These are phyloP conservation scores for Dichetophora obliterata DNA, from an alignment of 2,888 invertebrate species.

Conservation along the genomic window DNA sequence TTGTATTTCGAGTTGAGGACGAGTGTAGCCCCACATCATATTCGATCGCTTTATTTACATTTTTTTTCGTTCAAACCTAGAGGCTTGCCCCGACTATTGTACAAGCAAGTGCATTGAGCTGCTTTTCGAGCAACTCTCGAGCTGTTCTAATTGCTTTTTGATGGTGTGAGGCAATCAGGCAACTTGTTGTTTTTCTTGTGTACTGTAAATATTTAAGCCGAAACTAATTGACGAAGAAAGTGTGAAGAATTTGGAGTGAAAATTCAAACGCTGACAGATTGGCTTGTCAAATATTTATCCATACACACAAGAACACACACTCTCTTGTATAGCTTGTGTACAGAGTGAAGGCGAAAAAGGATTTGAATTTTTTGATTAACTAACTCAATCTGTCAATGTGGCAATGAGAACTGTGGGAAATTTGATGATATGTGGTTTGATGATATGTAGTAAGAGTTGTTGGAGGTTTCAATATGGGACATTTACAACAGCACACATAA, in stretches of 20 bases:
- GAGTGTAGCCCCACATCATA: too few relatives aligned
- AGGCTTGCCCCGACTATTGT: too few relatives aligned
- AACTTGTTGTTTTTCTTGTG: neutral
- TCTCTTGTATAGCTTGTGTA: neutral
- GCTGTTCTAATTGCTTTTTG: conserved; percentile 31
- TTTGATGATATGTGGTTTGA: conserved; percentile 2
- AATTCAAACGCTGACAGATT: conserved; percentile 38
- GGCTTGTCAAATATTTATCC: conserved; percentile 41
- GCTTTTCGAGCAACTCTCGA: neutral
- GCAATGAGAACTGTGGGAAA: conserved; percentile 37
- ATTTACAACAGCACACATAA: too few relatives aligned
- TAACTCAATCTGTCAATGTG: conserved; percentile 18
- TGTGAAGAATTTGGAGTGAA: conserved; percentile 33
- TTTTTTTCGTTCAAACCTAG: neutral
- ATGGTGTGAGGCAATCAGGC: conserved; percentile 21
- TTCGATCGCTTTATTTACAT: conserved; percentile 5
- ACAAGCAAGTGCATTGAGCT: neutral
- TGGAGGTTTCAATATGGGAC: too few relatives aligned
- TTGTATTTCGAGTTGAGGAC: too few relatives aligned
- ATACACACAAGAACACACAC: neutral
- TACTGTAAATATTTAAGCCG: neutral
- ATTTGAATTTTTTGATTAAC: conserved; percentile 1
- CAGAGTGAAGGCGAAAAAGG: neutral
- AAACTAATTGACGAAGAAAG: conserved; percentile 21
- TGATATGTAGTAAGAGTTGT: too few relatives aligned